These are phyloP conservation scores for Mormyrops attenuatus DNA, from an alignment of 2,797 vertebrate genomes.

Conservation along the genomic window DNA sequence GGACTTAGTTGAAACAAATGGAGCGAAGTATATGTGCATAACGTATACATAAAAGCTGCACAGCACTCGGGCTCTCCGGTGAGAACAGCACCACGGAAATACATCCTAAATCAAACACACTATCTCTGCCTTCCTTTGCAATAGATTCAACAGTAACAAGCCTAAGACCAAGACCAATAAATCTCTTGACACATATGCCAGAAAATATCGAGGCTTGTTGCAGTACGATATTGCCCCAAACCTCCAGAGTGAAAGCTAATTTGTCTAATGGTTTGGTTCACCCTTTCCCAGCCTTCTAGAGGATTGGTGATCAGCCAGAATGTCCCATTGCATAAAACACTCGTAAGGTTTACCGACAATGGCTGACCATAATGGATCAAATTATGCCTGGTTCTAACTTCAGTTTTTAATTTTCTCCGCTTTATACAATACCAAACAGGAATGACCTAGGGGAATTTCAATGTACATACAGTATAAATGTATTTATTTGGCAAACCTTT, in stretches of 20 bases:
- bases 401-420: not conserved
- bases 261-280: constrained; percentile 8
- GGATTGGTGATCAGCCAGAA: not conserved
- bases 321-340: not conserved
- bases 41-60: not conserved
- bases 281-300: not conserved
- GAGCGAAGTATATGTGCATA: not conserved
- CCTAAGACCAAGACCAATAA: constrained; percentile 32
- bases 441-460: not conserved
- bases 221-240: not conserved
- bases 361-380: not conserved
- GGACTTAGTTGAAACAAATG: not conserved
- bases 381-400: not conserved
- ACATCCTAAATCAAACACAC: constrained; percentile 23
- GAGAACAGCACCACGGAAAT: constrained; percentile 15
- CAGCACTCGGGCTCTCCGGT: not conserved
- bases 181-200: constrained; percentile 40
- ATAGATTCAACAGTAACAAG: not conserved
- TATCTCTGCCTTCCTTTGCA: not conserved
- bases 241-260: not conserved
- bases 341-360: not conserved
- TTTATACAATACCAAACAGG: not conserved
- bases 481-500: constrained; percentile 16
- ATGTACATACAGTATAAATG: constrained; percentile 20
- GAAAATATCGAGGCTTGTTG: not conserved